These are phyloP conservation scores for Apostichopus californicus DNA, from an alignment of 35 echinoderm and acorn worm species.

Conservation along the genomic window DNA sequence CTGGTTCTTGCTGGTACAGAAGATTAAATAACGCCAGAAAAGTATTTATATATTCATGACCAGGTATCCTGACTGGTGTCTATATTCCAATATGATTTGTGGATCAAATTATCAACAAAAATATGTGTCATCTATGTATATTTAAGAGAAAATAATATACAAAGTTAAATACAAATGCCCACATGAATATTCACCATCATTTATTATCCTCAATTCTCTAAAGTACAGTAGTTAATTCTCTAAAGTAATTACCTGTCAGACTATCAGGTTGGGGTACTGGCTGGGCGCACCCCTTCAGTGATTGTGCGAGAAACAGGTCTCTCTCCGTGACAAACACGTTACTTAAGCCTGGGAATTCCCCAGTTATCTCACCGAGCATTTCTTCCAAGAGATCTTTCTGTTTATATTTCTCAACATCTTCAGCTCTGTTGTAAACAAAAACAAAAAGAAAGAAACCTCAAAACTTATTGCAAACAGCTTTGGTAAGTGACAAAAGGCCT, in stretches of 20 bases:
- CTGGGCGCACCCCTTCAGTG: conserved; percentile 58
- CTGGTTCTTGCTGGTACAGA: too few relatives aligned
- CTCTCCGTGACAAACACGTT: conserved; percentile 87
- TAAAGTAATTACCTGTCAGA: conserved; percentile 17
- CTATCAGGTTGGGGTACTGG: conserved; percentile 48
- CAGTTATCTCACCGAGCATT: conserved; percentile 95
- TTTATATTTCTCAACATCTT: conserved; percentile 96
- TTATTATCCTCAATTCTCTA: background rate
- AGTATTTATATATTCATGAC: too few relatives aligned
- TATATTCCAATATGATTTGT: too few relatives aligned
- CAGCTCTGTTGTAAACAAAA: conserved; percentile 65
- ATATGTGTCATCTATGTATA: too few relatives aligned
- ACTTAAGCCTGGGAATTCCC: conserved; percentile 91
- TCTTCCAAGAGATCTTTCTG: conserved; percentile 95
- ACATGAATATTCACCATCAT: too few relatives aligned
- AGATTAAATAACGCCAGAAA: too few relatives aligned
- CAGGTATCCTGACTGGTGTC: too few relatives aligned
- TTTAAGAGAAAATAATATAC: too few relatives aligned
- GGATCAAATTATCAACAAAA: too few relatives aligned
- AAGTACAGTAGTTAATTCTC: background rate
- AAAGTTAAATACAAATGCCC: too few relatives aligned
- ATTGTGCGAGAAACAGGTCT: conserved; percentile 79
- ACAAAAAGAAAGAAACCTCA: background rate
- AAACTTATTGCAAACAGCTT: too few relatives aligned
- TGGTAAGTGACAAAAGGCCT: too few relatives aligned